These are phyloP conservation scores for Pleuronectes platessa DNA, from an alignment of 2,113 vertebrate genomes.

Conservation along the genomic window DNA sequence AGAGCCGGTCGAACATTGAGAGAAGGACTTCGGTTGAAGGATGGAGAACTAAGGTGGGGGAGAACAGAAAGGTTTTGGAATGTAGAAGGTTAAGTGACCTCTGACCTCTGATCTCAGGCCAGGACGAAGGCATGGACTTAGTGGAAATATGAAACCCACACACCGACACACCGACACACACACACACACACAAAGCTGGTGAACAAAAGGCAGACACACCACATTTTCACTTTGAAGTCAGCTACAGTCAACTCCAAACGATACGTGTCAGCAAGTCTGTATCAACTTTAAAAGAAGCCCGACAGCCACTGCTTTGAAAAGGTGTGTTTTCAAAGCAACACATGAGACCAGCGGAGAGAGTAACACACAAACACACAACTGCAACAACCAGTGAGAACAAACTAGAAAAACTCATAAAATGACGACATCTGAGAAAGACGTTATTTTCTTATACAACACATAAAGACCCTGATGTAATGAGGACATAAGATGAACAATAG, in stretches of 20 bases:
- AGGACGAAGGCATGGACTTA: constrained; percentile 37
- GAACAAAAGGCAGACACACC: constrained; percentile 15
- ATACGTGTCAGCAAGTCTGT: background rate
- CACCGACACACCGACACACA: constrained; percentile 4
- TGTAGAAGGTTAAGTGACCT: constrained; percentile 74
- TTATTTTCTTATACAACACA: no score
- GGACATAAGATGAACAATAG: no score
- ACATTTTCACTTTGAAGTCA: constrained; percentile 48
- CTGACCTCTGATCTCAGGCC: constrained; percentile 62
- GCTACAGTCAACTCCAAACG: background rate
- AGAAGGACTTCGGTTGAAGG: background rate
- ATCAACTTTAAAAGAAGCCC: background rate
- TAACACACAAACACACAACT: background rate
- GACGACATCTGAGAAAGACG: no score
- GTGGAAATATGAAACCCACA: constrained; percentile 55
- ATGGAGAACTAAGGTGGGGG: constrained; percentile 8
- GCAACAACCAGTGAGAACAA: no score
- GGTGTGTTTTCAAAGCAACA: background rate
- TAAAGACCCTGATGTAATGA: no score
- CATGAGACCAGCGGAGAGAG: no score
- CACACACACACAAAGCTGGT: background rate
- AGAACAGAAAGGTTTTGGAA: constrained; percentile 54
- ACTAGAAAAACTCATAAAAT: no score
- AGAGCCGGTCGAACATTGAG: background rate
- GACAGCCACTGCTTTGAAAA: background rate